phyloP scores from a whole-genome alignment of 2,113 vertebrate species.

The Speoplatyrhinus poulsoni region DNA sequence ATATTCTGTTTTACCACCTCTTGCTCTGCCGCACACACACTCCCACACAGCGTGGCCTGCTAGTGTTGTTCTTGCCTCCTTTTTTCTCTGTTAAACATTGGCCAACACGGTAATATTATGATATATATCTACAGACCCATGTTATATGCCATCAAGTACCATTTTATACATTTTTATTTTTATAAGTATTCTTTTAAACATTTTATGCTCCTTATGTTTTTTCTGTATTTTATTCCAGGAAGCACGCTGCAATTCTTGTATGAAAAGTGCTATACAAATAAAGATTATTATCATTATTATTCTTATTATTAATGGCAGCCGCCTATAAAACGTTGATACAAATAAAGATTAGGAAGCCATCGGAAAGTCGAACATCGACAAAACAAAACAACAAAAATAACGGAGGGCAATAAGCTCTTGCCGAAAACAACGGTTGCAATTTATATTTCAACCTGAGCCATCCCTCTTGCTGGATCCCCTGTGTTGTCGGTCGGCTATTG shows the following conservation, averaged over 20 bases:
- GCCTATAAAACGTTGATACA: conserved; percentile 63
- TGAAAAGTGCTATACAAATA: no score
- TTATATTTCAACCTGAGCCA: conserved; percentile 61
- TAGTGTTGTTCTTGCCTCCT: no score
- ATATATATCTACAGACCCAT: no score
- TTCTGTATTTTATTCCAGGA: no score
- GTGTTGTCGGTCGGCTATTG: conserved; percentile 60
- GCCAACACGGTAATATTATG: no score
- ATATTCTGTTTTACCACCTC: conserved; percentile 80
- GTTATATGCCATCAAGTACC: no score
- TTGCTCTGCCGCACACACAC: conserved; percentile 43
- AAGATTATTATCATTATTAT: background rate
- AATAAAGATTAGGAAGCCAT: conserved; percentile 54
- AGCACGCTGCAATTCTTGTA: no score
- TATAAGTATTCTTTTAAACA: no score
- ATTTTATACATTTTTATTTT: no score
- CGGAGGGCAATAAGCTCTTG: conserved; percentile 35
- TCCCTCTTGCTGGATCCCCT: conserved; percentile 29
- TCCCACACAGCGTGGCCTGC: conserved; percentile 15
- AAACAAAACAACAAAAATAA: conserved; percentile 22
- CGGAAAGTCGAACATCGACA: background rate
- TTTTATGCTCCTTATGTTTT: no score
- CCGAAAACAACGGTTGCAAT: conserved; percentile 61
- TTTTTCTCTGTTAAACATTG: no score
- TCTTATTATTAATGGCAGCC: conserved; percentile 29